A percentile compares a stretch with the other conserved stretches of the same genome.
Evolutionary conservation across 2,888 invertebrate genomes (phyloP).

Genomic region (Morpho helenor): DNA sequence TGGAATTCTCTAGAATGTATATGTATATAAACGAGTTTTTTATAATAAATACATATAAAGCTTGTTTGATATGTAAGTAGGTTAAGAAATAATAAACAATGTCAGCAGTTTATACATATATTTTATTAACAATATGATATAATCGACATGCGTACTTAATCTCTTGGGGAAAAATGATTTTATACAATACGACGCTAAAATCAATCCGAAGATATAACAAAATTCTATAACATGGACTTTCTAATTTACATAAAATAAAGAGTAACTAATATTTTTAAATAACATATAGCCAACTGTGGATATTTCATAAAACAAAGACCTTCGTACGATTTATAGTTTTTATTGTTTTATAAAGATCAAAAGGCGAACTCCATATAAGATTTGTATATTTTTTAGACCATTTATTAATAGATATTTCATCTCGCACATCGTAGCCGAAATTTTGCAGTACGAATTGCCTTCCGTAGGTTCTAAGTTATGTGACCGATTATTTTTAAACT

Average conservation of each 20-base stretch:
- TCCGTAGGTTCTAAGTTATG: too few relatives aligned
- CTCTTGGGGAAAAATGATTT: slow-evolving; percentile 58
- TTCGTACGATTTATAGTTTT: neutral
- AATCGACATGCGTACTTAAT: slow-evolving; percentile 72
- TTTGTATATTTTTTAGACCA: neutral
- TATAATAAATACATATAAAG: neutral
- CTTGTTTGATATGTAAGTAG: neutral
- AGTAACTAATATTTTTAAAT: slow-evolving; percentile 25
- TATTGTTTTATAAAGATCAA: neutral
- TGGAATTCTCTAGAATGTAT: slow-evolving; percentile 1
- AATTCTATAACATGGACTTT: slow-evolving; percentile 39
- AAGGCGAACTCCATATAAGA: neutral
- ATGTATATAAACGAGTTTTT: slow-evolving; percentile 3
- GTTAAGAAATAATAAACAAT: slow-evolving; percentile 27
- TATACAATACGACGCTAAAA: slow-evolving; percentile 55
- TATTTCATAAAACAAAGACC: slow-evolving; percentile 1
- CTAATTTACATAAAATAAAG: slow-evolving; percentile 35
- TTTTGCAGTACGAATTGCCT: too few relatives aligned
- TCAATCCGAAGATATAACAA: slow-evolving; percentile 34
- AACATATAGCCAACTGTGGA: slow-evolving; percentile 29
- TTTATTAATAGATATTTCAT: neutral
- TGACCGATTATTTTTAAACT: too few relatives aligned
- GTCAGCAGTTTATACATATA: slow-evolving; percentile 75
- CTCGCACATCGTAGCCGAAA: too few relatives aligned
- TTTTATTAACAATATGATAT: slow-evolving; percentile 78